Evolutionary conservation across 1,140 invertebrate species (phyloP).

Genomic region (Eriocheir sinensis): DNA sequence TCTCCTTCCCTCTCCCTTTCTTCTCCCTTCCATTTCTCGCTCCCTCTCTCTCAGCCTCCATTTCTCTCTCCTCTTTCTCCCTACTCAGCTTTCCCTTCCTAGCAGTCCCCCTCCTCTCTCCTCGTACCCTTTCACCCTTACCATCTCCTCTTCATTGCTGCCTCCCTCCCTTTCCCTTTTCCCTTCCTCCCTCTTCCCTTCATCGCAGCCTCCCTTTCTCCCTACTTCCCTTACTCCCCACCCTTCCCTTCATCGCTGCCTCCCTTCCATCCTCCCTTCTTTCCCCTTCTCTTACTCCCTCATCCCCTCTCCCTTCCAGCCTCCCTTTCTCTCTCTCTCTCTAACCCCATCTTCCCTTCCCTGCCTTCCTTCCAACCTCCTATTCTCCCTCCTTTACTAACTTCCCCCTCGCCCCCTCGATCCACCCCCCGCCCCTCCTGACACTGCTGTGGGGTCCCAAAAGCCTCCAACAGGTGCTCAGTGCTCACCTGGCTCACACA

Average conservation of each 20-base stretch:
- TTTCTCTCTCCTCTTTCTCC: neutral
- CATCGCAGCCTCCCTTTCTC: neutral
- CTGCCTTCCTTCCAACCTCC: too few relatives aligned
- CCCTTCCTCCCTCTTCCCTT: neutral
- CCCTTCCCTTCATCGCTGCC: neutral
- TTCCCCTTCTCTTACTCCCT: neutral
- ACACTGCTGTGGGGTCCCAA: neutral
- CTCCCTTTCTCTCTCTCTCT: too few relatives aligned
- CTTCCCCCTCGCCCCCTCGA: neutral
- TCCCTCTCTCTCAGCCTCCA: neutral
- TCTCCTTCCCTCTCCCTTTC: neutral
- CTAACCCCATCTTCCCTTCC: too few relatives aligned
- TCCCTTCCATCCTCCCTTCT: neutral
- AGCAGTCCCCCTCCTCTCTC: neutral
- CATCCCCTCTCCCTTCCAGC: too few relatives aligned
- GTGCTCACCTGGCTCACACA: neutral
- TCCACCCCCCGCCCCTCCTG: neutral
- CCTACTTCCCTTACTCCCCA: neutral
- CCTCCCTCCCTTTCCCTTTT: neutral
- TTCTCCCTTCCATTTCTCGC: neutral
- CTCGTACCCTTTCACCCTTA: neutral
- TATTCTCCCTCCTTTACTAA: neutral
- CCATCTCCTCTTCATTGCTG: neutral
- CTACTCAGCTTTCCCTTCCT: neutral
- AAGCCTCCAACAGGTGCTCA: neutral